Evolutionary conservation across 1,140 invertebrate genomes (phyloP), one percentile per base, ranked within the genome.

Genomic region (Nebria ingens): DNA sequence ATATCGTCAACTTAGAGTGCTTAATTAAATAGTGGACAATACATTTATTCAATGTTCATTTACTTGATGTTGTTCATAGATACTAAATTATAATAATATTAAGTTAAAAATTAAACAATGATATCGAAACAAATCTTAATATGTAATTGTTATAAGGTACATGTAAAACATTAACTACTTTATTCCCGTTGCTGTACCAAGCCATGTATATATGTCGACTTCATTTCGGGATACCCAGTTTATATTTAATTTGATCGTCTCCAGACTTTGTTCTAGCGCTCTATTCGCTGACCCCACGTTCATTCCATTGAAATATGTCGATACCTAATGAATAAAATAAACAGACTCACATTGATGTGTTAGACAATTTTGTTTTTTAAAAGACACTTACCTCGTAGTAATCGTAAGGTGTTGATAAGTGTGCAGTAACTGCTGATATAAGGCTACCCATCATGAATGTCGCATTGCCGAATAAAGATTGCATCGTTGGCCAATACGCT

Each of bases 211-310:
- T 50, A 73, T 70, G 57, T 73, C 71, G 52, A 64, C 66, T 59
- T 71, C 80, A 61, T 86, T 84, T 29, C 79, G 73, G 34, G 78
- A 71, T 1, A 86, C 78, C 85, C 86, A 89, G 55, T 84, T 78
- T n/a, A 88, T 85, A 66, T 88, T 88, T 34, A 86, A 76, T 61
- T 79, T 78, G 55, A 90, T 87, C n/a, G 77, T 84, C 71, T 90
- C 87, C 52, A 88, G 67, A 62, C 83, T 85, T 65, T 87, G 84
- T 23, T 85, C 77, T 19, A 88, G 68, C n/a, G 83, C 76, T 61
- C 83, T 68, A 20, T 75, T 68, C 19, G 83, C 84, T 4, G 81
- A 81, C 17, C 85, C 85, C 1, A 87, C 78, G 55, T 85, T 78
- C 57, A 80, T 73, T 29, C 78, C 76, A 57, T 74, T 76, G 68